phyloP scores from a whole-genome alignment of 2,113 vertebrate genomes.

The Cebidichthys violaceus region DNA sequence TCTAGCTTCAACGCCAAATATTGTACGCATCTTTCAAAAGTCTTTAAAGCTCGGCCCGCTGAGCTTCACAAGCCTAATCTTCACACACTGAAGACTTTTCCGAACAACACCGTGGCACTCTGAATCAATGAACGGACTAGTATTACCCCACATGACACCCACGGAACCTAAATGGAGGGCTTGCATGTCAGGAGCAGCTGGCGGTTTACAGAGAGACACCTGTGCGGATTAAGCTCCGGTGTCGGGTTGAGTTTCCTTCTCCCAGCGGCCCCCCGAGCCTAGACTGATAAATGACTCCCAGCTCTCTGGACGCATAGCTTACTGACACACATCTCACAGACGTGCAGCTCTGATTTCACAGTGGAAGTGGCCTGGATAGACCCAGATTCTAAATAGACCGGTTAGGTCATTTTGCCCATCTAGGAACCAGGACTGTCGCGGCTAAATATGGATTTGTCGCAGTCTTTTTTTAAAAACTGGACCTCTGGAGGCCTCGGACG shows the following conservation, averaged over 20 bases:
- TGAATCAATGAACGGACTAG: constrained; percentile 51
- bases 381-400: constrained; percentile 51
- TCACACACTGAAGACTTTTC: constrained; percentile 19
- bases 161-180: constrained; percentile 21
- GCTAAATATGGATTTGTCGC: constrained; percentile 24
- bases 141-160: constrained; percentile 47
- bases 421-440: constrained; percentile 15
- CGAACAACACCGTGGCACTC: background rate
- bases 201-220: constrained; percentile 65
- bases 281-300: constrained; percentile 78
- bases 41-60: background rate
- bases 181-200: constrained; percentile 75
- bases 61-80: constrained; percentile 18
- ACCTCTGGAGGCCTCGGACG: constrained; percentile 5
- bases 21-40: background rate
- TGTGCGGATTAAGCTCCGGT: constrained; percentile 70
- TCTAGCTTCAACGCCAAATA: background rate
- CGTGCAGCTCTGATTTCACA: constrained; percentile 73
- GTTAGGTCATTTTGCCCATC: constrained; percentile 36
- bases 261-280: constrained; percentile 51
- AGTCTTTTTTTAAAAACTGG: background rate
- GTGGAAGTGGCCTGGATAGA: constrained; percentile 55
- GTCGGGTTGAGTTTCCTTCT: constrained; percentile 48
- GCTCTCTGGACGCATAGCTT: constrained; percentile 59
- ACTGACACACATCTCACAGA: constrained; percentile 70